A percentile compares a stretch with the other conserved stretches of the same genome.
Evolutionary conservation across 2,113 vertebrate species (phyloP).

Genomic region (Lophotis ruficrista): DNA sequence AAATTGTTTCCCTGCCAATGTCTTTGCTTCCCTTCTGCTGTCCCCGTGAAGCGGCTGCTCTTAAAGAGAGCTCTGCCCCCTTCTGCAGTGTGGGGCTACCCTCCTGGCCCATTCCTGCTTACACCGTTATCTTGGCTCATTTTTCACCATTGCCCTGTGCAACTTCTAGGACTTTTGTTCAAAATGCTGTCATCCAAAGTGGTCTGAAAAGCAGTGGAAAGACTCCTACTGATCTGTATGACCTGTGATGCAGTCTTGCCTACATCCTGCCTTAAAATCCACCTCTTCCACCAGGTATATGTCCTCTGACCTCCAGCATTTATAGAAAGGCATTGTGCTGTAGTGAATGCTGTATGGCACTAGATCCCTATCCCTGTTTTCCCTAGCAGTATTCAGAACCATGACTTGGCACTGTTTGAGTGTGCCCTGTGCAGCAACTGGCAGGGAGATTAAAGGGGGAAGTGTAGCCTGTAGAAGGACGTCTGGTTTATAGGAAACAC

Average conservation of each 20-base stretch:
- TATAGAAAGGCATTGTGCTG: not conserved
- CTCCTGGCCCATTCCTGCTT: not conserved
- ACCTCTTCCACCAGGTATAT: not conserved
- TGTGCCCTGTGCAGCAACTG: not conserved
- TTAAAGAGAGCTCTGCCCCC: not conserved
- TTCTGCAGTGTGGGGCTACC: not conserved
- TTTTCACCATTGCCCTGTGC: not conserved
- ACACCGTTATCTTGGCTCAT: not conserved
- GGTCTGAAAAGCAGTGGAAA: not conserved
- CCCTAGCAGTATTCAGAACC: not conserved
- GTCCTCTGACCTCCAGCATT: not conserved
- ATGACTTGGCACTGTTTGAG: not conserved
- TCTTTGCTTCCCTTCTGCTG: conserved; percentile 8
- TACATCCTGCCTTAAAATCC: not conserved
- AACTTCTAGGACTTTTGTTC: not conserved
- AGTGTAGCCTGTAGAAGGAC: not conserved
- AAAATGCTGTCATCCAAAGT: not conserved
- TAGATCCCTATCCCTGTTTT: not conserved
- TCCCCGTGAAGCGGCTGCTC: not conserved
- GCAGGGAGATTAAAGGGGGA: not conserved
- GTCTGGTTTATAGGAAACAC: not conserved
- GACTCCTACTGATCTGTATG: not conserved
- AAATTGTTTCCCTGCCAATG: conserved; percentile 30
- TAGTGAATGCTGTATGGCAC: not conserved
- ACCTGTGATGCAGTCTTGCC: not conserved